phyloP scores from a whole-genome alignment of 23 tunicate species.

The Ascidia mentula region DNA sequence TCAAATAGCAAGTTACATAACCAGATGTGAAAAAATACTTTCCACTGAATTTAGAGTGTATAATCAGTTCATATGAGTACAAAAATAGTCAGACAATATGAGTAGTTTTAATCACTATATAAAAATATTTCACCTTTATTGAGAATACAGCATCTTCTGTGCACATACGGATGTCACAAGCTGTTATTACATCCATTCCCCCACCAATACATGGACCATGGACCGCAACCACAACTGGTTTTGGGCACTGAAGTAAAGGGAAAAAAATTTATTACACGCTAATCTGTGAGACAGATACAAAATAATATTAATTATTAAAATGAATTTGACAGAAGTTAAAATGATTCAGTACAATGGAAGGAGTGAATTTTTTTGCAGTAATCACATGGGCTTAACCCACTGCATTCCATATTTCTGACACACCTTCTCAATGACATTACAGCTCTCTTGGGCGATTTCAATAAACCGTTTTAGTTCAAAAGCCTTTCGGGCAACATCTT shows the following conservation, averaged over 20 bases:
- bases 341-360: background rate
- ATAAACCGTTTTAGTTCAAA: slow-evolving; percentile 57
- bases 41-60: too few species aligned
- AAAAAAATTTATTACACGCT: background rate
- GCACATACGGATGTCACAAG: slow-evolving; percentile 92
- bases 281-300: background rate
- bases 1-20: too few species aligned
- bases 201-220: slow-evolving; percentile 95
- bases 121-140: slow-evolving; percentile 55
- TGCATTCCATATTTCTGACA: too few species aligned
- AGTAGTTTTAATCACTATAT: too few species aligned
- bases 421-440: slow-evolving; percentile 64
- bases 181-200: slow-evolving; percentile 85
- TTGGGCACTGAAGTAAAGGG: slow-evolving; percentile 44
- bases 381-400: too few species aligned
- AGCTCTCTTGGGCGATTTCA: slow-evolving; percentile 70
- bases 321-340: background rate
- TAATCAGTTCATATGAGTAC: too few species aligned
- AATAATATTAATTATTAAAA: too few species aligned
- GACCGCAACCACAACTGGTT: slow-evolving; percentile 88
- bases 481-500: slow-evolving; percentile 72
- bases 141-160: slow-evolving; percentile 70
- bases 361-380: too few species aligned
- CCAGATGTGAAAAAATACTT: too few species aligned
- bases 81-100: too few species aligned